Evolutionary conservation across 2,888 invertebrate species (phyloP), one percentile per base, ranked within the genome.

Genomic region (Hyposoter dolosus): DNA sequence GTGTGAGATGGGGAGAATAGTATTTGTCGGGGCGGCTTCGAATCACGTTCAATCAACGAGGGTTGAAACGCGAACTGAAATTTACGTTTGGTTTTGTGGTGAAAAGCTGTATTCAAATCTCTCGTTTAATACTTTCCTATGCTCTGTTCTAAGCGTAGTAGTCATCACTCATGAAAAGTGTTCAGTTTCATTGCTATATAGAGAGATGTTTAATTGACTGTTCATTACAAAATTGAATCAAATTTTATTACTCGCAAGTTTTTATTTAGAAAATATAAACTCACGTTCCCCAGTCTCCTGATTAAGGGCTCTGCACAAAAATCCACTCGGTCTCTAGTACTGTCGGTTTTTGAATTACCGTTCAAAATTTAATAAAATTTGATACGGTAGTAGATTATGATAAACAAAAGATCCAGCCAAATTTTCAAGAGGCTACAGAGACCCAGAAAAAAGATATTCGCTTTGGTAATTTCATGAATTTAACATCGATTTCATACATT

Each of bases 1-100:
- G 19, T 19, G 72, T 32, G 72, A 32, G 47, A 74, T 65, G 45
- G 71, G 56, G 74, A 63, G 60, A 19, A 43, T 32, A 65, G 74
- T 74, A 81, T 83, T 81, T 72, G 83, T 86, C 81, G 74, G 65
- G 80, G 79, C 45, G 83, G 79, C 45, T 86, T 76, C 28, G 65
- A 47, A 68, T 23, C 47, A 53, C 66, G 28, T 65, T 60, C 53
- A 17, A 32, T 15, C 69, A 23, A 45, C 50, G 74, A 50, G 45
- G 60, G 75, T 83, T 71, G 68, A 69, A 71, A 78, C 19, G 17
- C 19, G 35, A 72, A 45, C 43, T 45, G 53, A 32, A 12, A 78
- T 68, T 74, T n/a, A 69, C 28, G 63, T 47, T 66, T 28, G 17
- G 47, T 56, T 74, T 43, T 15, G 43, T 23, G 60, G 7, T 43